These are phyloP conservation scores for Enteromius fasciolatus DNA, from an alignment of 2,797 vertebrate species.

Conservation along the genomic window DNA sequence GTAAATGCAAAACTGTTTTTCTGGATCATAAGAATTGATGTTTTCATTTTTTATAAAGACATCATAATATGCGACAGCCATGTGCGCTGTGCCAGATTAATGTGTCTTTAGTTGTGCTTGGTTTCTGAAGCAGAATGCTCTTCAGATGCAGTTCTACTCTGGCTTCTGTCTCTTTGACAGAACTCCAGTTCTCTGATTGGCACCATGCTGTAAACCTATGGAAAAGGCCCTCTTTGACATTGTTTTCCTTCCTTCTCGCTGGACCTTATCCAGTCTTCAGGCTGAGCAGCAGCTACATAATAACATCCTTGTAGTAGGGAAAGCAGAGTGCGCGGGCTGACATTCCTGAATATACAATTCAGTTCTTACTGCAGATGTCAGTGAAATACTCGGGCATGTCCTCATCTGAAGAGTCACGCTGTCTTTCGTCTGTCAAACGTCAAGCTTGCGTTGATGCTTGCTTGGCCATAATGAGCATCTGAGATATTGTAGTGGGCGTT, in stretches of 20 bases:
- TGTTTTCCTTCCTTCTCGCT: conserved; percentile 62
- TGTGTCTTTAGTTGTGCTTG: neutral
- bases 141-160: conserved; percentile 12
- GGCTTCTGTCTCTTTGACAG: conserved; percentile 36
- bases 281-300: conserved; percentile 62
- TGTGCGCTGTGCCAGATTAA: conserved; percentile 3
- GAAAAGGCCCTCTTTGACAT: conserved; percentile 63
- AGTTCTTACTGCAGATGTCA: conserved; percentile 62
- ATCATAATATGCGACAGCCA: neutral
- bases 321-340: conserved; percentile 61
- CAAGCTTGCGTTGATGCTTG: conserved; percentile 45
- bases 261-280: conserved; percentile 60
- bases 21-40: neutral
- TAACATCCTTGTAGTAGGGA: conserved; percentile 65
- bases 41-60: neutral
- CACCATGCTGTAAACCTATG: conserved; percentile 59
- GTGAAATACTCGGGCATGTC: conserved; percentile 54
- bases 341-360: conserved; percentile 67
- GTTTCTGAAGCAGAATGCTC: conserved; percentile 11
- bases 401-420: conserved; percentile 32
- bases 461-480: conserved; percentile 12
- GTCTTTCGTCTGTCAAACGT: conserved; percentile 50
- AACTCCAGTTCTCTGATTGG: conserved; percentile 37
- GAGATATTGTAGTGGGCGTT: neutral
- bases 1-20: neutral